phyloP scores from a whole-genome alignment of 1,140 invertebrate genomes.

The Phocides pigmalion region DNA sequence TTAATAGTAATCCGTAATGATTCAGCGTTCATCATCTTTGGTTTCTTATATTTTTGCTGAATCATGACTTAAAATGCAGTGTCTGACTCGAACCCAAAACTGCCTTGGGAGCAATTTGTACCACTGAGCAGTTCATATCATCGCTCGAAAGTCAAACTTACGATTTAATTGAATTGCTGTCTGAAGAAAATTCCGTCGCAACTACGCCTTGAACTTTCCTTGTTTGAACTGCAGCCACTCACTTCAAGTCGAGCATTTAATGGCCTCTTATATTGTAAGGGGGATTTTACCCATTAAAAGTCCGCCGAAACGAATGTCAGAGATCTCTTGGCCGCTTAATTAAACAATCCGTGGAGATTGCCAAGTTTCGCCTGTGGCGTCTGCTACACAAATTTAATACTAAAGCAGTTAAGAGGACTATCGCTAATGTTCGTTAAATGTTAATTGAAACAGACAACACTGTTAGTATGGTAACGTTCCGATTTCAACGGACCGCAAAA shows the following conservation, averaged over 20 bases:
- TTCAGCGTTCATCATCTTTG: too few relatives aligned
- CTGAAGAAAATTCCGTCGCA: not conserved
- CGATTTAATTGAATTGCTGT: constrained; percentile 25
- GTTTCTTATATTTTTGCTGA: too few relatives aligned
- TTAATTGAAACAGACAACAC: constrained; percentile 35
- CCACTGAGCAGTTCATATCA: too few relatives aligned
- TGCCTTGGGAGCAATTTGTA: too few relatives aligned
- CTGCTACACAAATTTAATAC: constrained; percentile 38
- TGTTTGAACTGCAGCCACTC: constrained; percentile 32
- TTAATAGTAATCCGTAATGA: too few relatives aligned
- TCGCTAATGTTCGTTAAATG: constrained; percentile 28
- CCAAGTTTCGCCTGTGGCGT: constrained; percentile 36
- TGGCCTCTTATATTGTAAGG: constrained; percentile 41
- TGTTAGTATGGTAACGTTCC: constrained; percentile 30
- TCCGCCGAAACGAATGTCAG: constrained; percentile 38
- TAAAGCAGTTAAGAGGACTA: constrained; percentile 12
- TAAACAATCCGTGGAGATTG: constrained; percentile 39
- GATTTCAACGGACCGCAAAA: constrained; percentile 36
- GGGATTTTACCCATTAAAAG: constrained; percentile 42
- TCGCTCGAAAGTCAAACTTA: too few relatives aligned
- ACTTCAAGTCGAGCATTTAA: constrained; percentile 37
- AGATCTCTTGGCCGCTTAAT: constrained; percentile 40
- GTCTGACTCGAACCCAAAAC: too few relatives aligned
- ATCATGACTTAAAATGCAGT: too few relatives aligned
- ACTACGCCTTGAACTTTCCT: constrained; percentile 29